Conservation (phyloP, 2,797 vertebrate species). For the Sciaenops ocellatus region DNA sequence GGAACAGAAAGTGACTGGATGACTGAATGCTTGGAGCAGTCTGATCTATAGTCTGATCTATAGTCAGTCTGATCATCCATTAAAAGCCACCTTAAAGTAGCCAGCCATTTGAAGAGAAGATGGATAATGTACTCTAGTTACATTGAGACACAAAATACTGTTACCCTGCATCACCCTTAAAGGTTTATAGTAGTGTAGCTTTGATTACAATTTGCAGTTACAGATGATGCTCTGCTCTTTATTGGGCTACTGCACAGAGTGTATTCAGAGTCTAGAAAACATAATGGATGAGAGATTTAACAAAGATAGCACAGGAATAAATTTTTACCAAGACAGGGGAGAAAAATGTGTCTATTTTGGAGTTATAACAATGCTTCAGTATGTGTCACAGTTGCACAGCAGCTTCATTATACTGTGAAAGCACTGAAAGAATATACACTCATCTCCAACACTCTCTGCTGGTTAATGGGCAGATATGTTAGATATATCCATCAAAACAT, state of each 20-base stretch:
- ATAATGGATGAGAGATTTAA: slow-evolving; percentile 18
- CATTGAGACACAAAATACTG: slow-evolving; percentile 24
- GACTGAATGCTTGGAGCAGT: slow-evolving; percentile 42
- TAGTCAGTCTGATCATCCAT: slow-evolving; percentile 49
- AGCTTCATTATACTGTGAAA: slow-evolving; percentile 24
- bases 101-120: slow-evolving; percentile 32
- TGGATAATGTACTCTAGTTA: slow-evolving; percentile 30
- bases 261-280: not conserved
- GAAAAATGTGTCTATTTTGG: slow-evolving; percentile 11
- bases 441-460: slow-evolving; percentile 8
- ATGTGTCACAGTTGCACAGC: slow-evolving; percentile 9
- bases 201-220: slow-evolving; percentile 33
- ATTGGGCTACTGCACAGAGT: slow-evolving; percentile 1
- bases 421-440: slow-evolving; percentile 1
- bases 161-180: slow-evolving; percentile 25
- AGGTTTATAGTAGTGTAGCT: slow-evolving; percentile 18
- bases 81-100: slow-evolving; percentile 49
- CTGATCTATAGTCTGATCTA: slow-evolving; percentile 54
- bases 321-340: not conserved
- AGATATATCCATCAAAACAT: slow-evolving; percentile 36
- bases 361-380: slow-evolving; percentile 18
- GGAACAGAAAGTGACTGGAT: slow-evolving; percentile 45
- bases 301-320: slow-evolving; percentile 4
- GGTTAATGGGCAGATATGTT: slow-evolving; percentile 15
- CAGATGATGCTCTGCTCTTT: slow-evolving; percentile 22